phyloP scores from a whole-genome alignment of 2,797 vertebrate species.

The Hybognathus amarus region DNA sequence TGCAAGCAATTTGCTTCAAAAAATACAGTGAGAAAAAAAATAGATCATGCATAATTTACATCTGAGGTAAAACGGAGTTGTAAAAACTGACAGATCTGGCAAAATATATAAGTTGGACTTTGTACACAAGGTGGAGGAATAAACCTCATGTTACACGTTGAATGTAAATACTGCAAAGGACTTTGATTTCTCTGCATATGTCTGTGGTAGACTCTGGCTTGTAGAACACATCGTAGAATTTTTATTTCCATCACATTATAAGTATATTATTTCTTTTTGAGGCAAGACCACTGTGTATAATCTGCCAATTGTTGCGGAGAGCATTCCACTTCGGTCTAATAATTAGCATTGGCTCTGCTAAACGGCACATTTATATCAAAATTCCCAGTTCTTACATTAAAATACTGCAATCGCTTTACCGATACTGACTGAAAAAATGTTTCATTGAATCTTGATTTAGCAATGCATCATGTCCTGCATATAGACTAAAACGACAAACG shows the following conservation, averaged over 20 bases:
- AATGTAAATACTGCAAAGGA: slow-evolving; percentile 21
- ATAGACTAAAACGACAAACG: slow-evolving; percentile 22
- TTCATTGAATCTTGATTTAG: slow-evolving; percentile 35
- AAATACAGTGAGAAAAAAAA: slow-evolving; percentile 7
- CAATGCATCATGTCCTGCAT: slow-evolving; percentile 25
- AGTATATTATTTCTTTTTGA: slow-evolving; percentile 38
- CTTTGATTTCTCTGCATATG: slow-evolving; percentile 17
- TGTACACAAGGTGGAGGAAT: slow-evolving; percentile 7
- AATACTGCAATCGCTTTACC: slow-evolving; percentile 14
- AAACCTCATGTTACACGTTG: slow-evolving; percentile 20
- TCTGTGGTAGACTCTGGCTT: slow-evolving; percentile 35
- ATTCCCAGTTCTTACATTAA: slow-evolving; percentile 1
- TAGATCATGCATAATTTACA: not conserved
- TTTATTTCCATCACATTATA: slow-evolving; percentile 49
- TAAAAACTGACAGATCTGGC: slow-evolving; percentile 33
- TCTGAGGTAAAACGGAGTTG: not conserved
- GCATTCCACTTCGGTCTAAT: slow-evolving; percentile 33
- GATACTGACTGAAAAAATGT: slow-evolving; percentile 12
- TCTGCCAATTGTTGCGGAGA: slow-evolving; percentile 26
- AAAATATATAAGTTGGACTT: not conserved
- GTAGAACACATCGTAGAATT: slow-evolving; percentile 29
- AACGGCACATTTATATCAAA: slow-evolving; percentile 1
- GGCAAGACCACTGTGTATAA: slow-evolving; percentile 37
- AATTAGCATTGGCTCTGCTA: slow-evolving; percentile 37
- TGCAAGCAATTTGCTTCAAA: slow-evolving; percentile 7